Evolutionary conservation across 2,113 vertebrate species (phyloP), one percentile per base, ranked within the genome.

Genomic region (Eubucco bourcierii): DNA sequence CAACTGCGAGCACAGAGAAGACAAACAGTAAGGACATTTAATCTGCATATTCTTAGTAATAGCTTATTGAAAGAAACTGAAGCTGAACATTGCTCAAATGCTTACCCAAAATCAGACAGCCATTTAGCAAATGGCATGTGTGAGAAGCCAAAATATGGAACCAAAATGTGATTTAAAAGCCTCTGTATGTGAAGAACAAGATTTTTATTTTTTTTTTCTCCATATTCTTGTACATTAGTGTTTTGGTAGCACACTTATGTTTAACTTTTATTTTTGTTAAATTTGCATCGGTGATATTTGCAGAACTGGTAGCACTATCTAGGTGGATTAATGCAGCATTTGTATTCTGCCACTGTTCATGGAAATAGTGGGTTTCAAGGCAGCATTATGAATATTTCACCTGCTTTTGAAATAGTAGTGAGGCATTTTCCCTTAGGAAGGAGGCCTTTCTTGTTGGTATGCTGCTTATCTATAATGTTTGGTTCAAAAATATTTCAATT

Each of bases 331-430:
- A 90, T 65, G 59, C 50, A 84, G 33, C 73, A 90, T 91, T 90
- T 94, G 61, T 86, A 88, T 91, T 94, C 93, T 78, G n/a, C 59
- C 84, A 33, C n/a, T 58, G 70, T 88, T 92, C 70, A 25, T 90
- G 74, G 84, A 95, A 91, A 84, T 90, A 90, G 29, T 6, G 2
- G 5, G 53, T 88, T 93, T 87, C 70, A 84, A 88, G 59, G 70
- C 70, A 93, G 44, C 23, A 20, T 75, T 78, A 84, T 88, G 58
- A 92, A 86, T 96, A 95, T 91, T 91, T 95, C 78, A 86, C 63
- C 0, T 88, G 56, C 58, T 86, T 85, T 93, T 61, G 63, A 84
- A 90, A 71, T 65, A 80, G 31, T 39, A 81, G 58, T n/a, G 24
- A 84, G 44, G 50, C 24, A 37, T 87, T 94, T 93, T 92, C 86